Percentiles rank a stretch among this genome's conserved stretches.
Conservation (phyloP, 2,797 vertebrate species). For the Cercopithecus diana region DNA sequence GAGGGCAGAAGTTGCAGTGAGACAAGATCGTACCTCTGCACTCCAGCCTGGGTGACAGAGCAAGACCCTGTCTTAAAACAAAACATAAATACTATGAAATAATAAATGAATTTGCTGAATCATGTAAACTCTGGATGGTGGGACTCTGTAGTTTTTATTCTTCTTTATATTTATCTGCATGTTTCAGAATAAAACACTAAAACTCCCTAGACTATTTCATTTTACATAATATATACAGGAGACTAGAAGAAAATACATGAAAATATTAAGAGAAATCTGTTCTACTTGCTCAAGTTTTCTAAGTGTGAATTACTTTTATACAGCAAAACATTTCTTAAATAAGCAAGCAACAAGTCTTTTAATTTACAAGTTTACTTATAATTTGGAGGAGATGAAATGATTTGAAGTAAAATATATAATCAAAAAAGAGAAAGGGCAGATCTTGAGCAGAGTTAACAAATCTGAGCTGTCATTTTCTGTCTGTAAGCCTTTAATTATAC, state of each 20-base stretch:
- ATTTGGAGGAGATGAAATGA: neutral
- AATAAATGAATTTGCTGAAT: neutral
- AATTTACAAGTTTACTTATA: conserved; percentile 1
- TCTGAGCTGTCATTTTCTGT: neutral
- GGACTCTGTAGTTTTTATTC: neutral
- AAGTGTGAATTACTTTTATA: neutral
- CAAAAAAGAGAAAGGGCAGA: neutral
- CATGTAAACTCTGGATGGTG: neutral
- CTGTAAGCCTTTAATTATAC: neutral
- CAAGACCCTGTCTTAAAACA: neutral
- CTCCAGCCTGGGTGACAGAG: neutral
- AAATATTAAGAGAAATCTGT: neutral
- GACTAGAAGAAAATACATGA: neutral
- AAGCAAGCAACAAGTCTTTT: neutral
- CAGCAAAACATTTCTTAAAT: neutral
- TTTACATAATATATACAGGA: conserved; percentile 29
- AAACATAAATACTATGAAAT: neutral
- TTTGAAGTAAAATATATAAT: neutral
- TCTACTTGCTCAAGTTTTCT: neutral
- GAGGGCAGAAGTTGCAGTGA: neutral
- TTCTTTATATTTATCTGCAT: neutral
- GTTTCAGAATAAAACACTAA: conserved; percentile 22
- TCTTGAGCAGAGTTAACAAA: neutral
- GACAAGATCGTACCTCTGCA: neutral
- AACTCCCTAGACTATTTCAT: neutral